Conservation (phyloP, 2,888 invertebrate genomes). For the Pecten maximus region DNA sequence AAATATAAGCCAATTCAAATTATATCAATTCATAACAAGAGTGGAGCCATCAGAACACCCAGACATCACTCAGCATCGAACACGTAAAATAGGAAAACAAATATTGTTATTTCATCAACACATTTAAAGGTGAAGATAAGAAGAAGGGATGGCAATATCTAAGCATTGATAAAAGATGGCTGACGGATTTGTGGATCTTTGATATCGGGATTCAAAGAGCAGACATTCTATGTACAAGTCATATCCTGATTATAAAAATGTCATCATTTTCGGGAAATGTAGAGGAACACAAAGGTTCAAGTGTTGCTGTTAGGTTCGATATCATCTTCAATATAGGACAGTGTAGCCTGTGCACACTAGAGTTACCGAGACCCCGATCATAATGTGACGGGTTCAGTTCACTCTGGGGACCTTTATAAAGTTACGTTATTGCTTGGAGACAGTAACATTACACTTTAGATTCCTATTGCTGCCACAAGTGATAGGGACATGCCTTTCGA, state of each 20-base stretch:
- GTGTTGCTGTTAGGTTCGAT: background rate
- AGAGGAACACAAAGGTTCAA: background rate
- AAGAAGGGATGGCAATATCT: too few relatives aligned
- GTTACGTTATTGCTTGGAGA: background rate
- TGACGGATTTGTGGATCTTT: too few relatives aligned
- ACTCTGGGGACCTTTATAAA: background rate
- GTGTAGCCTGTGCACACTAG: background rate
- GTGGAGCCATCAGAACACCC: too few relatives aligned
- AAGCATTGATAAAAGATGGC: too few relatives aligned
- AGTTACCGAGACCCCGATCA: background rate
- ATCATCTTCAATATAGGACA: background rate
- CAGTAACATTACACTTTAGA: background rate
- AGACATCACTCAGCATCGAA: too few relatives aligned
- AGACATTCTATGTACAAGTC: background rate
- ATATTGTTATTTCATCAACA: too few relatives aligned
- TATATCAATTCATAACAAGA: too few relatives aligned
- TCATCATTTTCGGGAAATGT: background rate
- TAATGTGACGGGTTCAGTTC: background rate
- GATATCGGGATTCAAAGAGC: background rate
- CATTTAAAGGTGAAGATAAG: too few relatives aligned
- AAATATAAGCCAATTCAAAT: too few relatives aligned
- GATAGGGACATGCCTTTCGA: background rate
- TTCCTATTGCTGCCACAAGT: background rate
- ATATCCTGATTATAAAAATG: background rate
- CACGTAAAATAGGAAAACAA: too few relatives aligned